phyloP scores from a whole-genome alignment of 2,797 vertebrate species.

The Ctenochaetus hawaiiensis region DNA sequence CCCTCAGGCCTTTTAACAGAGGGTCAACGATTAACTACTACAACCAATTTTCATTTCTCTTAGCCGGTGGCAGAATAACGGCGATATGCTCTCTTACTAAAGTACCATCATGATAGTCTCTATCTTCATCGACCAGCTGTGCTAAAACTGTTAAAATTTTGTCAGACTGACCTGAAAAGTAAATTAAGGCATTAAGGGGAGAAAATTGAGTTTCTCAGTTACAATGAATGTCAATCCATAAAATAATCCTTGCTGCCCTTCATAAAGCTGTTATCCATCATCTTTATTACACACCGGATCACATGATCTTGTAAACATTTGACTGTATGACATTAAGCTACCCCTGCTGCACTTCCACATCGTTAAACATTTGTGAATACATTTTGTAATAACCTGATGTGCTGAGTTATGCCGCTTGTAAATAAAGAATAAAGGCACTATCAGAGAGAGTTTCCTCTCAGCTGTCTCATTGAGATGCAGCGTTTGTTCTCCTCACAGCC shows the following conservation, averaged over 20 bases:
- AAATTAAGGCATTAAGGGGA: constrained; percentile 5
- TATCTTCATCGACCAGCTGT: constrained; percentile 3
- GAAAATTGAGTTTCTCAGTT: constrained; percentile 24
- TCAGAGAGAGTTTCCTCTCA: constrained; percentile 64
- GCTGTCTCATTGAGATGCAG: constrained; percentile 84
- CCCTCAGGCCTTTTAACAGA: neutral
- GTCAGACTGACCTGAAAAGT: neutral
- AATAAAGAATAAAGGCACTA: constrained; percentile 61
- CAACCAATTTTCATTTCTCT: neutral
- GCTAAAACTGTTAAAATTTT: neutral
- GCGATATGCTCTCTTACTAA: neutral
- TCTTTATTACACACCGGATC: constrained; percentile 50
- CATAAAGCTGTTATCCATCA: constrained; percentile 16
- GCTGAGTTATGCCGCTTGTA: constrained; percentile 43
- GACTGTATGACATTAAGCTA: constrained; percentile 30
- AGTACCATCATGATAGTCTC: neutral
- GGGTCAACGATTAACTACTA: neutral
- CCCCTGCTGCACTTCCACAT: constrained; percentile 30
- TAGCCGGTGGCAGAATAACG: neutral
- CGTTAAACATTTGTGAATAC: constrained; percentile 56
- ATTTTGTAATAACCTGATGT: constrained; percentile 47
- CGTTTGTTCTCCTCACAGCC: constrained; percentile 77
- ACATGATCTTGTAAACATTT: constrained; percentile 51
- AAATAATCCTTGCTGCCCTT: constrained; percentile 45
- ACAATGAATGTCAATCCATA: constrained; percentile 25